A percentile compares a stretch with the other conserved stretches of the same genome.
These are phyloP conservation scores for Meliscaeva auricollis DNA, from an alignment of 2,888 invertebrate genomes.

Conservation along the genomic window DNA sequence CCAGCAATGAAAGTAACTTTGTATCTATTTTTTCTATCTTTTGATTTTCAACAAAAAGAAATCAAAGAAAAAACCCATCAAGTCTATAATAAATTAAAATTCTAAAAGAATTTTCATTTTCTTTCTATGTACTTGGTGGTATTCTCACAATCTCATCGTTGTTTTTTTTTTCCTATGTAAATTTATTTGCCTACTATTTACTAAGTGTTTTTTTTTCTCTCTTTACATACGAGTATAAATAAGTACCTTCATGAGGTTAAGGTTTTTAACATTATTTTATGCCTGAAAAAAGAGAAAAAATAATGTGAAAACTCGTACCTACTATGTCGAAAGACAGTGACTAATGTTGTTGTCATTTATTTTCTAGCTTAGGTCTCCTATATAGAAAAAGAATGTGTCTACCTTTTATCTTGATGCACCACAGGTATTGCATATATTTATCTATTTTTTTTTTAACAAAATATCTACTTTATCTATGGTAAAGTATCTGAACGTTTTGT, in stretches of 20 bases:
- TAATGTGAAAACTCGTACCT: slow-evolving; percentile 31
- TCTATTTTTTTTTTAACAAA: slow-evolving; percentile 10
- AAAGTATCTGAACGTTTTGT: slow-evolving; percentile 45
- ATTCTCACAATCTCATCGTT: slow-evolving; percentile 38
- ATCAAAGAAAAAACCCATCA: background rate
- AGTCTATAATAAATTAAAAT: slow-evolving; percentile 17
- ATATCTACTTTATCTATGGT: slow-evolving; percentile 25
- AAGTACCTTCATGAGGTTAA: slow-evolving; percentile 12
- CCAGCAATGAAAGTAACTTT: too few relatives aligned
- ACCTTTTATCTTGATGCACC: slow-evolving; percentile 3
- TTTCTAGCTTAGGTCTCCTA: background rate
- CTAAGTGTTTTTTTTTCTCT: slow-evolving; percentile 14
- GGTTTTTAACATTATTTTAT: slow-evolving; percentile 7
- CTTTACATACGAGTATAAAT: background rate
- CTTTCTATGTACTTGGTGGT: background rate
- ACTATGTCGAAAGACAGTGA: slow-evolving; percentile 50
- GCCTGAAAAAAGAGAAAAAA: slow-evolving; percentile 4
- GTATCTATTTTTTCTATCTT: too few relatives aligned
- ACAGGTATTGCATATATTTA: background rate
- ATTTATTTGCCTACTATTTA: slow-evolving; percentile 40
- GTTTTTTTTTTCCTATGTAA: slow-evolving; percentile 21
- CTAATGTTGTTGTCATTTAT: slow-evolving; percentile 54
- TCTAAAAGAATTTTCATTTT: slow-evolving; percentile 30
- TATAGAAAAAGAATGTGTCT: slow-evolving; percentile 1
- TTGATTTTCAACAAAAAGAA: background rate